Base-by-base conservation (phyloP, 2,797 vertebrate genomes). In the Protonibea diacanthus region DNA sequence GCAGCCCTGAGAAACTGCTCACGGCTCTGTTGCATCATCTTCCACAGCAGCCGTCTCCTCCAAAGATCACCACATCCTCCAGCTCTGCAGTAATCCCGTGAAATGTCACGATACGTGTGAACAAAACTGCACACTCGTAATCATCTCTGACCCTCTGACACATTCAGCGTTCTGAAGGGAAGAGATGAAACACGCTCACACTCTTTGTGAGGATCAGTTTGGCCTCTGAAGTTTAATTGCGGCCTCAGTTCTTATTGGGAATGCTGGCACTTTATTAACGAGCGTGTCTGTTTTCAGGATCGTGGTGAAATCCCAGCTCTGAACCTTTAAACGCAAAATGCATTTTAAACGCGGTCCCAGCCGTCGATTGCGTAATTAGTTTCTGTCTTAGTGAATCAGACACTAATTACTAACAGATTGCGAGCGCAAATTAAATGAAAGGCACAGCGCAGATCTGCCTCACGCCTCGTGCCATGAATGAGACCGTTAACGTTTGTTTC, bases 321-420 rank as follows among this genome's bases (percentile, higher is more conserved):
- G 81, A 78, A 82, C 78, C 72, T 76, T 76, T 40, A n/a, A 21
- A 60, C 5, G 7, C 63, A 38, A 45, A 74, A 67, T 27, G 27
- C 25, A 18, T 66, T 53, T 38, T 57, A 21, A 74, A 75, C 18
- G 4, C 76, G 47, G 55, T 74, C 40, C 63, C 70, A 66, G 64
- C 33, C 9, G 6, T 21, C 69, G 80, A 77, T 77, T 51, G 56
- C 59, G n/a, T 78, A 74, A 86, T 86, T 76, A 76, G 48, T 64
- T 58, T 84, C 53, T 27, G 52, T 71, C 42, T 53, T 27, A 44
- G 76, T 67, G 10, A 76, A 73, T 86, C 78, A 74, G 68, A 80
- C 33, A 1, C 61, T 84, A 76, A 78, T 87, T 85, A 78, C 78
- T 40, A 71, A 78, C 79, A 79, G 58, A 85, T 74, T 78, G 74